Percentiles rank a stretch among this genome's conserved stretches.
Evolutionary conservation across 2,888 invertebrate species (phyloP).

Genomic region (Iselma pallidipennis): DNA sequence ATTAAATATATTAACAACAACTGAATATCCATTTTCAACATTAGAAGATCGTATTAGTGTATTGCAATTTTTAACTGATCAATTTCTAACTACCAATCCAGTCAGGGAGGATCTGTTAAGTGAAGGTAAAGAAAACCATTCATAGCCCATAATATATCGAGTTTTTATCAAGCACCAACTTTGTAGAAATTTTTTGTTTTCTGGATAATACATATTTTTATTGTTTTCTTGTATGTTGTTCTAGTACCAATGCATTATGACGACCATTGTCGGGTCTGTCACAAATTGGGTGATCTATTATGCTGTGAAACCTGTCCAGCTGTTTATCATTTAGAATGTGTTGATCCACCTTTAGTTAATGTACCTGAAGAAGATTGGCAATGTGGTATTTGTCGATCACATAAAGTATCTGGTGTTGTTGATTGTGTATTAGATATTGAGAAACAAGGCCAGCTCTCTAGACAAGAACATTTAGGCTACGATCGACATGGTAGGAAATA

Average conservation of each 20-base stretch:
- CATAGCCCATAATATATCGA: not conserved
- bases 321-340: conserved; percentile 95
- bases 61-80: conserved; percentile 90
- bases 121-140: conserved; percentile 67
- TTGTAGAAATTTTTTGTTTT: too few relatives aligned
- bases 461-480: conserved; percentile 93
- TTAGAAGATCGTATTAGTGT: conserved; percentile 80
- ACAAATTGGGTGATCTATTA: conserved; percentile 89
- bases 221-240: conserved; percentile 31
- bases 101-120: conserved; percentile 92
- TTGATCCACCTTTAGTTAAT: conserved; percentile 90
- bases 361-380: conserved; percentile 98
- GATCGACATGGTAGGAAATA: conserved; percentile 97
- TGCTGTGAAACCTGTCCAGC: conserved; percentile 99
- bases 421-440: conserved; percentile 93
- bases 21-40: conserved; percentile 87
- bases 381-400: conserved; percentile 90
- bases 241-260: conserved; percentile 85
- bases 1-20: conserved; percentile 68
- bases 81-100: conserved; percentile 90
- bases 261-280: conserved; percentile 91
- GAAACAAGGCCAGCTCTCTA: conserved; percentile 85
- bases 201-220: too few relatives aligned
- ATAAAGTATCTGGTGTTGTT: conserved; percentile 89
- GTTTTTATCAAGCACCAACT: conserved; percentile 2